Percentiles rank a stretch among this genome's conserved stretches.
phyloP scores from a whole-genome alignment of 2,888 invertebrate genomes.

The Limenitis camilla region DNA sequence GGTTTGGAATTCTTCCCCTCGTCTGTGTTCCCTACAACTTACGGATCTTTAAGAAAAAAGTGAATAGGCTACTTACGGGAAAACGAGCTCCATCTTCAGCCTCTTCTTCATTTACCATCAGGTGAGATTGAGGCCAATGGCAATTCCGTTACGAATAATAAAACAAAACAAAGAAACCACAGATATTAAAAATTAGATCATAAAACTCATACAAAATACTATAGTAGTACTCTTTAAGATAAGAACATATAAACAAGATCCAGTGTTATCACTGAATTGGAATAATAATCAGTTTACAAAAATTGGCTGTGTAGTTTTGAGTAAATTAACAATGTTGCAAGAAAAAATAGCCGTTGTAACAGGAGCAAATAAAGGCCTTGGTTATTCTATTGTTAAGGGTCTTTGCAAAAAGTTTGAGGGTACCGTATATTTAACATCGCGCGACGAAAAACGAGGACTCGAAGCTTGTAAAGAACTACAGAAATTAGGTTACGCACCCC shows the following conservation, averaged over 20 bases:
- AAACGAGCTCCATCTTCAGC: no score
- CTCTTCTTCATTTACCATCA: no score
- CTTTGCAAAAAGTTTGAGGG: conserved; percentile 79
- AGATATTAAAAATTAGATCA: no score
- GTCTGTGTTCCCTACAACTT: no score
- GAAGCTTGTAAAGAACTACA: conserved; percentile 74
- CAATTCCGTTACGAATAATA: no score
- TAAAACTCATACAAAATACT: no score
- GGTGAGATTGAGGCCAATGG: no score
- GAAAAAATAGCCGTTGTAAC: conserved; percentile 72
- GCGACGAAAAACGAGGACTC: conserved; percentile 73
- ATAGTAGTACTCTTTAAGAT: conserved; percentile 2
- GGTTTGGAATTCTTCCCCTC: no score
- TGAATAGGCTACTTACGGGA: no score
- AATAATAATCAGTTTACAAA: neutral
- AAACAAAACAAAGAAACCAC: no score
- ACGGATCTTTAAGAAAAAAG: no score
- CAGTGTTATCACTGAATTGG: neutral
- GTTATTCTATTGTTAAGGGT: conserved; percentile 78
- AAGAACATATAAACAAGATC: conserved; percentile 2
- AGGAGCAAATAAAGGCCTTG: conserved; percentile 84
- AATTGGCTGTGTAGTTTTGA: neutral
- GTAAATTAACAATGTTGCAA: conserved; percentile 2
- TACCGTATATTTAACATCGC: conserved; percentile 80
- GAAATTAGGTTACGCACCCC: conserved; percentile 58